Conservation (phyloP, 2,888 invertebrate species). For the Stenchaetothrips biformis region DNA sequence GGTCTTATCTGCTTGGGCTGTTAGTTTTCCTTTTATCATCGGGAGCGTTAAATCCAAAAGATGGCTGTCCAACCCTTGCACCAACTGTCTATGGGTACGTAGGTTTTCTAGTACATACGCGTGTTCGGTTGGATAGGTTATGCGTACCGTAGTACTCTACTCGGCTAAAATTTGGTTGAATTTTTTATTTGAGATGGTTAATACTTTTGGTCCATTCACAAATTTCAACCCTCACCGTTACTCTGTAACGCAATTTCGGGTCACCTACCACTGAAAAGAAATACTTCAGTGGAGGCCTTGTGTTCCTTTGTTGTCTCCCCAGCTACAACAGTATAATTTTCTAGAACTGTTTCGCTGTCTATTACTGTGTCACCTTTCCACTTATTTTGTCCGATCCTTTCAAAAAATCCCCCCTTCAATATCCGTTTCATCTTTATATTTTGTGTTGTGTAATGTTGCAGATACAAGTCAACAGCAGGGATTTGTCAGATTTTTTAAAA, state of each 20-base stretch:
- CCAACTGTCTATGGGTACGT: neutral
- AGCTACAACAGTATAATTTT: neutral
- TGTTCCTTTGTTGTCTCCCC: neutral
- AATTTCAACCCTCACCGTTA: neutral
- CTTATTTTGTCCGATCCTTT: neutral
- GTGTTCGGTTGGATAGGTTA: neutral
- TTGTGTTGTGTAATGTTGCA: conserved; percentile 47
- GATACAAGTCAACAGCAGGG: conserved; percentile 65
- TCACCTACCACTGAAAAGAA: neutral
- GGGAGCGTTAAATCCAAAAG: neutral
- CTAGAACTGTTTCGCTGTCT: neutral
- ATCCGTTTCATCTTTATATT: neutral
- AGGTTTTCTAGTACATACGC: neutral
- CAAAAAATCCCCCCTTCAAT: neutral
- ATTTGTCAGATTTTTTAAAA: conserved; percentile 62
- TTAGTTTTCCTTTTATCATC: neutral
- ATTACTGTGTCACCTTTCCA: neutral
- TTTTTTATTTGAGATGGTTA: neutral
- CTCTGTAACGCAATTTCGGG: neutral
- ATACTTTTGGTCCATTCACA: neutral
- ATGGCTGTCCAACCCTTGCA: neutral
- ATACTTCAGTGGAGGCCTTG: neutral
- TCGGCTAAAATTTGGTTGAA: neutral
- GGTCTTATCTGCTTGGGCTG: too few relatives aligned
- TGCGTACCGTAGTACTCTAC: neutral